Evolutionary conservation across 2,888 invertebrate genomes (phyloP), one percentile per base, ranked within the genome.

Genomic region (Drosophila quinaria): DNA sequence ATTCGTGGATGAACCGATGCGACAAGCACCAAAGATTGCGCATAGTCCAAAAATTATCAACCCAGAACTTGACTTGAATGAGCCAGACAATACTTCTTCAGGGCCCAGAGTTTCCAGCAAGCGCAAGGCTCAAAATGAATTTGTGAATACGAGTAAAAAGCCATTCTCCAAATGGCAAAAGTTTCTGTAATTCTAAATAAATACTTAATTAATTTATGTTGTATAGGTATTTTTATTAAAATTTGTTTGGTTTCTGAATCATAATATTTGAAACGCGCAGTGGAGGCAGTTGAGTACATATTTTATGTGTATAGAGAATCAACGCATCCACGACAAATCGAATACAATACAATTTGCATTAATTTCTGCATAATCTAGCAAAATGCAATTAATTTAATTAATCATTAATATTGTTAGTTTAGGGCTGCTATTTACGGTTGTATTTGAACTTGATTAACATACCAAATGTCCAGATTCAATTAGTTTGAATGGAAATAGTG

Each of bases 331-430:
- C 72, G 39, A 56, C 70, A 71, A 79, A 76, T 66, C 66, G 69
- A 87, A 70, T 87, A 85, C 67, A 74, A 60, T 87, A 85, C 66
- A 70, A 56, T 59, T 73, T 79, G 71, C 66, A 71, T 71, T 71
- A 44, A 25, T 46, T 64, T 80, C 52, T 54, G 63, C 77, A 80
- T 70, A 74, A 52, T 65, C 79, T 79, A 67, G 44, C 74, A 72
- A 81, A 84, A 81, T 81, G 66, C 74, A 69, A 58, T 55, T 59
- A 70, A 55, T 56, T 66, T 76, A 50, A 58, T 63, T 64, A 63
- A 37, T 60, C 15, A 64, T 89, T 54, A 70, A 74, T 85, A 81
- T 68, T 67, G 67, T 84, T 72, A 81, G 78, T 74, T 76, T 51
- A 19, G 47, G 59, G 52, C 15, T 56, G 46, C 46, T 71, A 78